Conservation (phyloP, 1,140 invertebrate genomes). For the Laupala kohalensis region DNA sequence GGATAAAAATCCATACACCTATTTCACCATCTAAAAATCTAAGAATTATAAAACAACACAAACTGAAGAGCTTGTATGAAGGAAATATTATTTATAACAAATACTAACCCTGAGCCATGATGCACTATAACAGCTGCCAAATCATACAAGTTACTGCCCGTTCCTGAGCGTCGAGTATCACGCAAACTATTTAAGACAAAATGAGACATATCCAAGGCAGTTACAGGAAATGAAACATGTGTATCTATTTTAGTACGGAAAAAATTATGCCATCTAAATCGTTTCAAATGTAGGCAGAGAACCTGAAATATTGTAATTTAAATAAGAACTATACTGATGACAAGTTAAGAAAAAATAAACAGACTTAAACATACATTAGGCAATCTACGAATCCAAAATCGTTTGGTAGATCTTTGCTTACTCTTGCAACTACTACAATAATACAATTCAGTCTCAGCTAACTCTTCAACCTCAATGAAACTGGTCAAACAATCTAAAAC, state of each 20-base stretch:
- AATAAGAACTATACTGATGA: background rate
- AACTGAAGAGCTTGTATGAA: background rate
- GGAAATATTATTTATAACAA: background rate
- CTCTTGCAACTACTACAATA: constrained; percentile 69
- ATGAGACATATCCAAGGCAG: constrained; percentile 63
- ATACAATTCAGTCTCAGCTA: constrained; percentile 70
- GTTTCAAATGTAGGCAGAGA: constrained; percentile 71
- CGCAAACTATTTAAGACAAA: constrained; percentile 56
- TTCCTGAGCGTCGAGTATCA: constrained; percentile 47
- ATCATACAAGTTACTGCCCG: constrained; percentile 58
- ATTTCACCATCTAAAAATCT: background rate
- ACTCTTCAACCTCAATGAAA: constrained; percentile 67
- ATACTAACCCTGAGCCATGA: constrained; percentile 59
- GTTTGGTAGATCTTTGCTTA: constrained; percentile 70
- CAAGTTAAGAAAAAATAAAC: background rate
- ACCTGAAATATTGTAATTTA: constrained; percentile 33
- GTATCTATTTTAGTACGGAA: constrained; percentile 70
- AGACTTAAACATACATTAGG: constrained; percentile 49
- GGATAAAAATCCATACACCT: background rate
- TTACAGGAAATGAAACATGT: constrained; percentile 62
- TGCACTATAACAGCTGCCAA: constrained; percentile 75
- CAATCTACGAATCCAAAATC: constrained; percentile 69
- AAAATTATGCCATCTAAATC: constrained; percentile 72
- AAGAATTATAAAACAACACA: background rate
- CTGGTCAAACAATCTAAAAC: constrained; percentile 57